Percentiles rank a stretch among this genome's conserved stretches.
Evolutionary conservation across 2,888 invertebrate species (phyloP).

Genomic region (Tiliacea aurago): DNA sequence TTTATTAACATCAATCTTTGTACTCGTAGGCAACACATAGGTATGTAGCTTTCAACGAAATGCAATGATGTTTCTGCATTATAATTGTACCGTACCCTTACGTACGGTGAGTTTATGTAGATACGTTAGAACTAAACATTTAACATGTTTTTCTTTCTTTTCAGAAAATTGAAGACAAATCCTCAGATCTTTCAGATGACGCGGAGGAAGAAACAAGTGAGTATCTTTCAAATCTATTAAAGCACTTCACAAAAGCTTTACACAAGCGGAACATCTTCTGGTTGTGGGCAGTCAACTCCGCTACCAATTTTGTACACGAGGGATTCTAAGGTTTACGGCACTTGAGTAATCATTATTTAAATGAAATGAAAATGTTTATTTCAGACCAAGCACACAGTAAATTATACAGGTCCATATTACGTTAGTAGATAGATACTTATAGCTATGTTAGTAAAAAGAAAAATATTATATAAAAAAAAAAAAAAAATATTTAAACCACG

Average conservation of each 20-base stretch:
- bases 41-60: not conserved
- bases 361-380: too few relatives aligned
- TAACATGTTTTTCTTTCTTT: conserved; percentile 10
- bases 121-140: not conserved
- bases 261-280: not conserved
- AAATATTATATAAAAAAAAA: too few relatives aligned
- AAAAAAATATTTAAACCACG: too few relatives aligned
- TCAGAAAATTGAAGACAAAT: conserved; percentile 63
- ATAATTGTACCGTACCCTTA: not conserved
- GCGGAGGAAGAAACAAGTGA: conserved; percentile 62
- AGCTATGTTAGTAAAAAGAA: too few relatives aligned
- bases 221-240: conserved; percentile 33
- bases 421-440: too few relatives aligned
- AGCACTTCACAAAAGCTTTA: not conserved
- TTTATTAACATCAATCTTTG: not conserved
- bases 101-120: not conserved
- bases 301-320: not conserved
- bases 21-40: conserved; percentile 1
- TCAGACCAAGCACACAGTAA: too few relatives aligned
- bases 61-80: not conserved
- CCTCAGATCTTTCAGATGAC: conserved; percentile 61
- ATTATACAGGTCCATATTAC: too few relatives aligned
- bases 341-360: not conserved
- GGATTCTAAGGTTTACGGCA: not conserved
- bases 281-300: not conserved